Conservation (phyloP, 2,797 vertebrate species). For the Sebastes glaucus region DNA sequence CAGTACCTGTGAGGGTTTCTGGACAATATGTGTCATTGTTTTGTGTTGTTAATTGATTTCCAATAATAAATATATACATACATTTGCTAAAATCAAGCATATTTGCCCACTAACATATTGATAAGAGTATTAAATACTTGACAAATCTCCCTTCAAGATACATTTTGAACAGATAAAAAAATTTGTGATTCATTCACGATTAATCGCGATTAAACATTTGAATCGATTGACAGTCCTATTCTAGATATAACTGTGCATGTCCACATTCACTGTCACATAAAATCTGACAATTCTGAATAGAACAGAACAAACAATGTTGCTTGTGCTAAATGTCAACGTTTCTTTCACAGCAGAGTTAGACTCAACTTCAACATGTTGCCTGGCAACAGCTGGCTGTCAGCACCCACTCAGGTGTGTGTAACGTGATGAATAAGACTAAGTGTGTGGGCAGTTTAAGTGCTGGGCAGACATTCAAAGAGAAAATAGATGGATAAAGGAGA, state of each 20-base stretch:
- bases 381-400: conserved; percentile 59
- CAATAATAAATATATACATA: too few species aligned
- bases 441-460: conserved; percentile 51
- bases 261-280: background rate
- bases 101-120: too few species aligned
- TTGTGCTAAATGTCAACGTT: conserved; percentile 37
- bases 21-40: too few species aligned
- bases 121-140: too few species aligned
- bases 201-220: too few species aligned
- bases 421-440: conserved; percentile 13
- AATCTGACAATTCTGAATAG: background rate
- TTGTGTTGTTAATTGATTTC: too few species aligned
- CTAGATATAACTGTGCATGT: too few species aligned
- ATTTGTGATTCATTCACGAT: too few species aligned
- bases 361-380: conserved; percentile 51
- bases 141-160: too few species aligned
- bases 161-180: too few species aligned
- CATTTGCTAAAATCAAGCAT: too few species aligned
- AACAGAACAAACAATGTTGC: background rate
- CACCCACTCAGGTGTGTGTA: conserved; percentile 62
- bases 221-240: background rate
- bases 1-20: too few species aligned
- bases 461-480: conserved; percentile 13
- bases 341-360: conserved; percentile 38
- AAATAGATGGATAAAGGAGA: background rate